Evolutionary conservation across 1,140 invertebrate genomes (phyloP), one percentile per base, ranked within the genome.

Genomic region (Penaeus japonicus): DNA sequence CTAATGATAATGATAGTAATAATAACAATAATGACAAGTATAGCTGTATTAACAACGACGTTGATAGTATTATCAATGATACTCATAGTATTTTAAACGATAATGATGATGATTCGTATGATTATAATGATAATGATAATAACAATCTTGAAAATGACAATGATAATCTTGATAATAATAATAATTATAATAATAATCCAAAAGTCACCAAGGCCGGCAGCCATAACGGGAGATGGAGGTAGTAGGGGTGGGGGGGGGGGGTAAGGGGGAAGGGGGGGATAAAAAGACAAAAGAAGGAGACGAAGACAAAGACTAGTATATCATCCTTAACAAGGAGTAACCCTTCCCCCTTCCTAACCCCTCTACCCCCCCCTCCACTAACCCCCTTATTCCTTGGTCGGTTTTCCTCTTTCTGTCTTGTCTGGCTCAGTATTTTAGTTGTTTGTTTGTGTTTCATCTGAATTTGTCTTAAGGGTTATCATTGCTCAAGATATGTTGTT

Each of bases 121-220:
- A 70, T 70, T n/a, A 70, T n/a, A 70, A 70, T 70, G 32, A 70
- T 70, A 70, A 70, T 70, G n/a, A 59, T 59, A 59, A 59, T 59
- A 59, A 59, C 27, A 65, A 65, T 65, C 1, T 1, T 22, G 27
- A 65, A 5, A 20, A 65, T 17, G 12, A 65, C 22, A 65, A 70
- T 22, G n/a, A 24, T 0, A 70, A 70, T 70, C 4, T 24, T 24
- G 12, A 73, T 73, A 73, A 73, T 73, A 70, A 70, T 24, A 70
- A 70, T 70, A 70, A 27, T 24, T 17, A 30, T 73, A 73, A 73
- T 32, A 27, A 73, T 5, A 73, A 27, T 32, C 17, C 20, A 20
- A 18, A 73, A 77, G 22, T 39, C 73, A 77, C n/a, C 47, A 39
- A 32, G 5, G 73, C 32, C 20, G n/a, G 73, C 32, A 32, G 73